Evolutionary conservation across 2,113 vertebrate species (phyloP), one percentile per base, ranked within the genome.

Genomic region (Mesoclemmys tuberculata): DNA sequence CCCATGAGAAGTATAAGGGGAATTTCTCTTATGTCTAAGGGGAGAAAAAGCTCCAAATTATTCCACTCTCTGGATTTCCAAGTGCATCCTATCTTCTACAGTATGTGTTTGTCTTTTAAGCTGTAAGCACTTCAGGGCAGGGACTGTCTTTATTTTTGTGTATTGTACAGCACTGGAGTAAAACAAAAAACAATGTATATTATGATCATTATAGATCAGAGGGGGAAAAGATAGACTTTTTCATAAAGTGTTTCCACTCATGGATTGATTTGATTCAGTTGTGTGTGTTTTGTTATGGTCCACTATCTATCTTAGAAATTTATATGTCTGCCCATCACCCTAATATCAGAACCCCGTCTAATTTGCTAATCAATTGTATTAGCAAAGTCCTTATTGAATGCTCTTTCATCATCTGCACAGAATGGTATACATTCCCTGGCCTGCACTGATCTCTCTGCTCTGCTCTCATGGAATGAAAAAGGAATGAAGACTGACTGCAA

Each of bases 341-440:
- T 5, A 93, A 74, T 74, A 91, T 31, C 41, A 85, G 64, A 71
- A n/a, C n/a, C 80, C 64, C 86, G 90, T 58, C 79, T n/a, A 58
- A 52, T 52, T 52, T 52, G 14, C 51, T 52, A 92, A 89, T 83
- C 64, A 83, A 79, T 80, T 61, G 48, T 71, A 54, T 0, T 1
- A 87, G 79, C 90, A 83, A 93, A 91, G 95, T 51, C 85, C 31
- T 51, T 90, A 84, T 48, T 35, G 92, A 68, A 68, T 91, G 27
- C 5, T 85, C 19, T 71, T 87, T 94, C 84, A 54, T 94, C 78
- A 92, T 91, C 55, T 92, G 89, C 19, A 82, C 64, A 81, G 75
- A 88, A 21, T 26, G 21, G 54, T 54, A 83, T 93, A 78, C 18
- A 24, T 84, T 92, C 91, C 84, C 75, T 87, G n/a, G 19, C 54